These are phyloP conservation scores for Zaprionus gabonicus DNA, from an alignment of 1,140 invertebrate species.

Conservation along the genomic window DNA sequence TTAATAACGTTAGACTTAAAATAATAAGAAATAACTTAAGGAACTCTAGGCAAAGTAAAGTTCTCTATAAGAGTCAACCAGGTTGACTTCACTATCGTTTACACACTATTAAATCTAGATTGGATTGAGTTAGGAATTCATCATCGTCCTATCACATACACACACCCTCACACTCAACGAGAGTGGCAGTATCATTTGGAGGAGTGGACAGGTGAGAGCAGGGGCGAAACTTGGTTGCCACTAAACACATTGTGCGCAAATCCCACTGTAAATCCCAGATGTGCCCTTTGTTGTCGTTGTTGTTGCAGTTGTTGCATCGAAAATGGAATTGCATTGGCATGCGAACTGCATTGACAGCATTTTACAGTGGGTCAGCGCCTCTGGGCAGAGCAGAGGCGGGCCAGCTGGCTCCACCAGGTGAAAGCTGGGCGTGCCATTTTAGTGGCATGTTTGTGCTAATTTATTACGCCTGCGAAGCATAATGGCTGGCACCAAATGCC, in stretches of 20 bases:
- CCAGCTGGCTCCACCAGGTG: background rate
- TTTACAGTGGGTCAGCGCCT: conserved; percentile 63
- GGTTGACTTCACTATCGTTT: conserved; percentile 37
- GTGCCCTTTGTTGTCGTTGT: conserved; percentile 31
- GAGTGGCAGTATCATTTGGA: background rate
- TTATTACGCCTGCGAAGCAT: conserved; percentile 78
- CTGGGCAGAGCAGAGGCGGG: conserved; percentile 22
- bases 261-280: conserved; percentile 70
- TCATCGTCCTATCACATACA: background rate
- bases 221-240: conserved; percentile 29
- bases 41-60: too few species aligned
- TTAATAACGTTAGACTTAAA: too few species aligned
- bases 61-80: background rate
- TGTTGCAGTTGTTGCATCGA: conserved; percentile 48
- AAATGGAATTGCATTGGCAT: conserved; percentile 59
- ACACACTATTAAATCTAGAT: conserved; percentile 61
- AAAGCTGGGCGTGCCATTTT: conserved; percentile 70
- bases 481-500: conserved; percentile 56
- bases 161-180: background rate
- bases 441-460: conserved; percentile 81
- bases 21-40: too few species aligned
- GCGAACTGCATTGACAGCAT: conserved; percentile 76
- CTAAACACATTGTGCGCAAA: conserved; percentile 81
- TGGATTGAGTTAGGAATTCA: conserved; percentile 14
- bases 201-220: background rate